Percentiles rank a stretch among this genome's conserved stretches.
Conservation (phyloP, 2,888 invertebrate genomes). For the Drosophila helvetica region DNA sequence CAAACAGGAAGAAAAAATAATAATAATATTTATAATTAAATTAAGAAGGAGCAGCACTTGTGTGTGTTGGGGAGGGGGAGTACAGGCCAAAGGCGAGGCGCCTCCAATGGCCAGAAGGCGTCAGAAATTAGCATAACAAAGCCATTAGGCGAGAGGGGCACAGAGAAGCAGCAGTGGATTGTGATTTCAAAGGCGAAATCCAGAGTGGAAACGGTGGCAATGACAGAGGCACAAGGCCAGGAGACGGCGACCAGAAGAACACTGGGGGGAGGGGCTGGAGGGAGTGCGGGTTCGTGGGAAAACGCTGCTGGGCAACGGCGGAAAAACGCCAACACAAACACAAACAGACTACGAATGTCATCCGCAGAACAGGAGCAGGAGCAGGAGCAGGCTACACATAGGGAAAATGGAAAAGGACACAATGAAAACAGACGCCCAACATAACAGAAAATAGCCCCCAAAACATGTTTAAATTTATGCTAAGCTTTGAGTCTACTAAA, state of each 20-base stretch:
- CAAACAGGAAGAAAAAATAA: constrained; percentile 12
- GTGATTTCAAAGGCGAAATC: constrained; percentile 66
- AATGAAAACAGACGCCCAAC: not conserved
- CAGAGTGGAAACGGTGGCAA: constrained; percentile 40
- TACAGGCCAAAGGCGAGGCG: constrained; percentile 33
- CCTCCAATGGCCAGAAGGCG: constrained; percentile 67
- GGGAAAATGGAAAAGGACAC: not conserved
- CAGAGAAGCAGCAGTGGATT: constrained; percentile 40
- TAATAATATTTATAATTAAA: constrained; percentile 60
- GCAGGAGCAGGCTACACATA: constrained; percentile 20
- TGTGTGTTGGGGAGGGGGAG: constrained; percentile 22
- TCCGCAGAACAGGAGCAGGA: constrained; percentile 44
- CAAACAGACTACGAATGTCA: constrained; percentile 62
- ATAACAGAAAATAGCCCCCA: not conserved
- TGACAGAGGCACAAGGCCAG: constrained; percentile 54
- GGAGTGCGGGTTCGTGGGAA: not conserved
- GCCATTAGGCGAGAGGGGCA: constrained; percentile 55
- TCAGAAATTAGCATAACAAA: constrained; percentile 77
- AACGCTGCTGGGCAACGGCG: constrained; percentile 25
- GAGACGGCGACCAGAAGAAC: not conserved
- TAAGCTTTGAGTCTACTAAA: not conserved
- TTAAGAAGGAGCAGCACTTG: constrained; percentile 56
- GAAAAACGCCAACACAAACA: constrained; percentile 39
- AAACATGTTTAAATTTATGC: constrained; percentile 25
- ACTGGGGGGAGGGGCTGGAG: constrained; percentile 6